These are phyloP conservation scores for Phallusia fumigata DNA, from an alignment of 23 tunicate species.

Conservation along the genomic window DNA sequence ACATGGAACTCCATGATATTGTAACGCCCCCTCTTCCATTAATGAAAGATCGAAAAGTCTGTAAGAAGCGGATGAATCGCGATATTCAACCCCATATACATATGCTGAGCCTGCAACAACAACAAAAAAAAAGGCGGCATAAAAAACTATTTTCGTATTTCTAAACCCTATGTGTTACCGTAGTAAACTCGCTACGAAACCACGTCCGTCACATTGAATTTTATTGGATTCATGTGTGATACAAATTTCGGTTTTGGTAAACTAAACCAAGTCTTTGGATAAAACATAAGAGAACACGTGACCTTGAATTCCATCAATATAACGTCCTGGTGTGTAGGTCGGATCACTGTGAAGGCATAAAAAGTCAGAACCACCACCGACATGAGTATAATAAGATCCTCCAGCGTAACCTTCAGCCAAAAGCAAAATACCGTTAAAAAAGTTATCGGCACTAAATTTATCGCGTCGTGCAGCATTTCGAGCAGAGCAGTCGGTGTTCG, in stretches of 20 bases:
- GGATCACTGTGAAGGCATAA: conserved; percentile 19
- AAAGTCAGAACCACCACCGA: conserved; percentile 41
- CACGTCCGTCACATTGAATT: too few species aligned
- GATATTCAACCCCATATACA: neutral
- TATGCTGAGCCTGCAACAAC: neutral
- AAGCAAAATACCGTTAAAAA: conserved; percentile 11
- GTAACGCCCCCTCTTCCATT: conserved; percentile 12
- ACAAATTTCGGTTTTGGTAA: too few species aligned
- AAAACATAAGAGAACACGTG: too few species aligned
- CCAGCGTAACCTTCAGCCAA: conserved; percentile 41
- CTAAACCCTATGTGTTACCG: too few species aligned
- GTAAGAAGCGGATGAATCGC: neutral
- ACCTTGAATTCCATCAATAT: conserved; percentile 16
- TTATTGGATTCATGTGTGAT: too few species aligned
- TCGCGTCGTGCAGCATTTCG: too few species aligned
- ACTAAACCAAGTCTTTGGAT: too few species aligned
- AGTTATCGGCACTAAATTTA: conserved; percentile 21
- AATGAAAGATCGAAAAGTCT: conserved; percentile 32
- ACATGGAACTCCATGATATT: conserved; percentile 31
- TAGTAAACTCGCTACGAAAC: too few species aligned
- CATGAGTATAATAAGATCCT: conserved; percentile 28
- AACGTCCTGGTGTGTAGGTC: conserved; percentile 16
- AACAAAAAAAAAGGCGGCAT: too few species aligned
- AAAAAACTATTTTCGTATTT: too few species aligned
- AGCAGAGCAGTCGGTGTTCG: too few species aligned